Evolutionary conservation across 2,888 invertebrate species (phyloP), one percentile per base, ranked within the genome.

Genomic region (Trichopoda pennipes): DNA sequence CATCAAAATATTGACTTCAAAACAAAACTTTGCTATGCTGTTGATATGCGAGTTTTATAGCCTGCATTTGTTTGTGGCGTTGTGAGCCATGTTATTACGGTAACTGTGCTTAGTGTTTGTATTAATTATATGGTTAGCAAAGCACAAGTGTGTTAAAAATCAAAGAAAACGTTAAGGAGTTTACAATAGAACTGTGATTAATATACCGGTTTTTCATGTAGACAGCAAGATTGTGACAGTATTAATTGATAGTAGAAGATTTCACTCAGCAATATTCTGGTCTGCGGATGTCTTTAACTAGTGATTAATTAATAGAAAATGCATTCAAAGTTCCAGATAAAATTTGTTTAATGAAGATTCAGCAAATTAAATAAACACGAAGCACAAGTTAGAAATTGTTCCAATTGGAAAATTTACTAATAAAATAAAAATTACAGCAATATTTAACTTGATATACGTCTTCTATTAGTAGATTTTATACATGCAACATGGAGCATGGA

Each of bases 41-140:
- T 74, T 63, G 51, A 16, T 16, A 38, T 38, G 38, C 9, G 42
- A 10, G 21, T 38, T 10, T 17, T 16, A 21, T n/a, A 16, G 38
- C 4, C 35, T 38, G 44, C 32, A 28, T 38, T 28, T 28, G 49
- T 56, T 32, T 63, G 44, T 44, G 44, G 8, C 28, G 9, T 42
- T 63, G 53, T 55, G 35, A 47, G 66, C 21, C 51, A 21, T 77
- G 42, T 72, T 78, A 64, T 78, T 79, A 35, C 49, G 38, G 72
- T 72, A 79, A 72, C 61, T 42, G 68, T 68, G 73, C 68, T 76
- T 72, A 79, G 76, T 82, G 75, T 82, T 79, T 82, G 82, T 19
- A 75, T 76, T 82, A 82, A 82, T 82, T 82, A 82, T 60, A 82
- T 68, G 82, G 64, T 79, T 72, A 64, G 77, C 56, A 78, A 72